Evolutionary conservation across 2,888 invertebrate genomes (phyloP).

Genomic region (Cheilosia soror): DNA sequence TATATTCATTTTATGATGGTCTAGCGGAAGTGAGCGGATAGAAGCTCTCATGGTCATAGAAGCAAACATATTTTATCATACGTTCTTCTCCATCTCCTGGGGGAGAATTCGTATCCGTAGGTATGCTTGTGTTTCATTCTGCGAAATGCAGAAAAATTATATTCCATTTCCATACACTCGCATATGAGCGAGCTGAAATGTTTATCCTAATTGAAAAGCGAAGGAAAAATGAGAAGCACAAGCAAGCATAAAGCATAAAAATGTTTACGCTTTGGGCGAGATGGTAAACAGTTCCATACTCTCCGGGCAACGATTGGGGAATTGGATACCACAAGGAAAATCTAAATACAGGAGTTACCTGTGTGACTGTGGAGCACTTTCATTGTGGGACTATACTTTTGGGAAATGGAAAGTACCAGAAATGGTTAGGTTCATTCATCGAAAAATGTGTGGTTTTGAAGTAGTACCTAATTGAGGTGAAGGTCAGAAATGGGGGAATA

Average conservation of each 20-base stretch:
- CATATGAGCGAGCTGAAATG: slow-evolving; percentile 19
- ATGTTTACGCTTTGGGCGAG: neutral
- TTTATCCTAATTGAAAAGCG: slow-evolving; percentile 49
- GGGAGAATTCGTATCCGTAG: neutral
- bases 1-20: slow-evolving; percentile 42
- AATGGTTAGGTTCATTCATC: no score
- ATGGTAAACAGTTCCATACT: no score
- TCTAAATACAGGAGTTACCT: slow-evolving; percentile 36
- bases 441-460: neutral
- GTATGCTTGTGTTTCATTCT: neutral
- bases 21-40: slow-evolving; percentile 28
- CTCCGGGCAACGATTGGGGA: neutral
- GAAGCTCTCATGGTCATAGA: neutral
- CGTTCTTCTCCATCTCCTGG: neutral
- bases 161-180: neutral
- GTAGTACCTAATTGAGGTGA: neutral
- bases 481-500: neutral
- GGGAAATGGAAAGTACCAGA: slow-evolving; percentile 30
- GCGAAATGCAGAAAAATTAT: slow-evolving; percentile 14
- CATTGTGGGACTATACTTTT: neutral
- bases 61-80: slow-evolving; percentile 25
- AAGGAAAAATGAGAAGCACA: neutral
- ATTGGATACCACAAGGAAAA: slow-evolving; percentile 6
- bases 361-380: slow-evolving; percentile 32
- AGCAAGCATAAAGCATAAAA: neutral